Conservation (phyloP, 2,888 invertebrate genomes). For the Brenthis hecate region DNA sequence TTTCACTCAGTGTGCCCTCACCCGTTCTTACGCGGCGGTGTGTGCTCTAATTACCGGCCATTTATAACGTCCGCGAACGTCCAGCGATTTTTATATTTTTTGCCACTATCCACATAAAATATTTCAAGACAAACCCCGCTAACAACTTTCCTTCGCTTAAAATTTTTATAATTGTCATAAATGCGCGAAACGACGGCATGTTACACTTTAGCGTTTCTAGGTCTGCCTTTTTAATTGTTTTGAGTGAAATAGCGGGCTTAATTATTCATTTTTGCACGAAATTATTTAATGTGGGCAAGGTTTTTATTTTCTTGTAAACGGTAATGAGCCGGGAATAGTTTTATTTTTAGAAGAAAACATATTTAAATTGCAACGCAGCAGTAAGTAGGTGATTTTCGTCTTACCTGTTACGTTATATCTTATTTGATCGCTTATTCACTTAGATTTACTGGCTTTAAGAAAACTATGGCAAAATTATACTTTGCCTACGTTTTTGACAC, state of each 20-base stretch:
- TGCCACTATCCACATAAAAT: conserved; percentile 57
- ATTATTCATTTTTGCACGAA: conserved; percentile 34
- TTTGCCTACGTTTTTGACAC: no score
- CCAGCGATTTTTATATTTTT: conserved; percentile 72
- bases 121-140: conserved; percentile 59
- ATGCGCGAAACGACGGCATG: conserved; percentile 40
- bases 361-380: no score
- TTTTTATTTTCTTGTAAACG: conserved; percentile 11
- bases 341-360: no score
- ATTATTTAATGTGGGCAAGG: conserved; percentile 24
- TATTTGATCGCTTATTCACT: no score
- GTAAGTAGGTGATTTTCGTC: background rate
- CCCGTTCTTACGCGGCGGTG: conserved; percentile 47
- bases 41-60: conserved; percentile 75
- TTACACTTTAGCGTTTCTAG: conserved; percentile 17
- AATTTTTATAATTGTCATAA: conserved; percentile 51
- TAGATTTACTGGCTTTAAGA: no score
- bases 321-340: background rate
- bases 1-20: conserved; percentile 45
- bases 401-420: background rate
- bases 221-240: conserved; percentile 35
- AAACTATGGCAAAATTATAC: no score
- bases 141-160: conserved; percentile 50
- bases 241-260: conserved; percentile 27
- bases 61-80: conserved; percentile 66